Evolutionary conservation across 2,888 invertebrate species (phyloP), one percentile per base, ranked within the genome.

Genomic region (Eucriotettix oculatus): DNA sequence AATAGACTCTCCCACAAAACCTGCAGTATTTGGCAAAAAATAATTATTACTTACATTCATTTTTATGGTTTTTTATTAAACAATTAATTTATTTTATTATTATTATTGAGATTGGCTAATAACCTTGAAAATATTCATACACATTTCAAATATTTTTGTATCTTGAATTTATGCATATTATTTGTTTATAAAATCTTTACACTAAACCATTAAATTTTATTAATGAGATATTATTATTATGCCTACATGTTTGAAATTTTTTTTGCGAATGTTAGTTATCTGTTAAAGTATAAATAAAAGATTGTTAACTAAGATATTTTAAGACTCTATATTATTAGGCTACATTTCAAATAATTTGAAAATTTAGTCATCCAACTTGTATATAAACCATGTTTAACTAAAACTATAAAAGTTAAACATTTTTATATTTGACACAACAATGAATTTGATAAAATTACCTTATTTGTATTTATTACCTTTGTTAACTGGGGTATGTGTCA

Each of bases 401-500:
- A 29, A 29, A 29, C 29, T 29, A 29, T 29, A 29, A n/a, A n/a
- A n/a, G n/a, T n/a, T n/a, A n/a, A n/a, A n/a, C n/a, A 5, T 29
- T 29, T 29, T 29, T 29, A 29, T 29, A 29, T 29, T 29, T 29
- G 29, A 29, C 29, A 29, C 7, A 29, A 5, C 3, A 29, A 2
- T 2, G 7, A 7, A 29, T 29, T 29, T 29, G 29, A 29, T 7
- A 48, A 48, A 48, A 48, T 14, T 14, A 48, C 2, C 2, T 48
- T 9, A 14, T 48, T n/a, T 48, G 48, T 48, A 9, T 57, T 5
- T 29, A 58, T 64, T 65, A 72, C 74, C 74, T 67, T 72, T 69
- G 60, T 76, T 74, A 61, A 78, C 74, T 0, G 79, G 79, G 2
- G 79, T 78, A 65, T 78, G 76, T 12, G 78, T 78, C 62, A 79